phyloP scores from a whole-genome alignment of 2,888 invertebrate species.

The Tineola bisselliella region DNA sequence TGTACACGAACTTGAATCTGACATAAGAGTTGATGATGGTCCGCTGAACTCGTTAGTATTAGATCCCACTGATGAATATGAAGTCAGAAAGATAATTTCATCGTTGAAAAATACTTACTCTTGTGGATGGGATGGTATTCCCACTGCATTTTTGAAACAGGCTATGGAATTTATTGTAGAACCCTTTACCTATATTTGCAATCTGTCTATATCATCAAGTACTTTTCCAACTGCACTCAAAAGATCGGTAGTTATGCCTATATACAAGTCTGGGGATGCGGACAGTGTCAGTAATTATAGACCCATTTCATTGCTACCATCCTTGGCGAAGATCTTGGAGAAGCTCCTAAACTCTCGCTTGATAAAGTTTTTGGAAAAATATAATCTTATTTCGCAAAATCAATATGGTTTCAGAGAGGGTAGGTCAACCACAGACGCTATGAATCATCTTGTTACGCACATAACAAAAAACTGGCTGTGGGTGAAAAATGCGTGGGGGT shows the following conservation, averaged over 20 bases:
- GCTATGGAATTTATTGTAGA: background rate
- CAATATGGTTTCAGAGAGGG: slow-evolving; percentile 17
- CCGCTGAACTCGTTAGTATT: background rate
- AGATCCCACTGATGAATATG: background rate
- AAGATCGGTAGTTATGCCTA: slow-evolving; percentile 11
- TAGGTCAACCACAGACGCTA: background rate
- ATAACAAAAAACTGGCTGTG: background rate
- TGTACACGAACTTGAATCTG: background rate
- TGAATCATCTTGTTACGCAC: background rate
- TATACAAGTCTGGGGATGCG: slow-evolving; percentile 15
- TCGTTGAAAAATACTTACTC: background rate
- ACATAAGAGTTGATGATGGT: background rate
- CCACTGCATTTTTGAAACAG: background rate
- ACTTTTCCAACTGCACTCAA: background rate
- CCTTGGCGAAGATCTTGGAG: slow-evolving; percentile 14
- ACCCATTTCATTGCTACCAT: slow-evolving; percentile 16
- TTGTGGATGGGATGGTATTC: background rate
- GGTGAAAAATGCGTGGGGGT: background rate
- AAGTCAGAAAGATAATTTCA: background rate
- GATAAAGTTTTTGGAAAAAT: background rate
- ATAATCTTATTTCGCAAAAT: background rate
- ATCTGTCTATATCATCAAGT: background rate
- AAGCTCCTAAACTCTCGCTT: background rate
- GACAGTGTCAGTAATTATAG: slow-evolving; percentile 16
- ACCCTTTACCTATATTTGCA: slow-evolving; percentile 3